Percentiles rank a stretch among this genome's conserved stretches.
phyloP scores from a whole-genome alignment of 2,888 invertebrate genomes.

The Gandaritis pyraliata region DNA sequence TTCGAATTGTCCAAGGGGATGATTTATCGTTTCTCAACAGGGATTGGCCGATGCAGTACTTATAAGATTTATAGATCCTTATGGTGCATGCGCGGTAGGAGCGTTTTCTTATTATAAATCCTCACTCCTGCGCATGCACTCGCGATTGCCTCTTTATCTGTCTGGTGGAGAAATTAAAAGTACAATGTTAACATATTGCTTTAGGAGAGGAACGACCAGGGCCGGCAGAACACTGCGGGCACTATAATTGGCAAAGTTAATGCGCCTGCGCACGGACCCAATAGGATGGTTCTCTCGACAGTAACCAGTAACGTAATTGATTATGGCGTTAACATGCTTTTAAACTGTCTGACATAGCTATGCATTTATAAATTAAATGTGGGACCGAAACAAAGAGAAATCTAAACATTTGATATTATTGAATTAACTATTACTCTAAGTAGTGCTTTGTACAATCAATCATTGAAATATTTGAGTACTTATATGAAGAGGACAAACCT shows the following conservation, averaged over 20 bases:
- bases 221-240: slow-evolving; percentile 58
- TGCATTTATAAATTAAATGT: not conserved
- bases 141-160: slow-evolving; percentile 75
- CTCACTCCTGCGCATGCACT: slow-evolving; percentile 79
- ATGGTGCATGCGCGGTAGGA: slow-evolving; percentile 82
- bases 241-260: slow-evolving; percentile 70
- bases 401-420: no score
- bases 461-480: no score
- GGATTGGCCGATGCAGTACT: slow-evolving; percentile 83
- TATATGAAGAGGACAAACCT: no score
- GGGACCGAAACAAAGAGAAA: no score
- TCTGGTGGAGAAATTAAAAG: slow-evolving; percentile 77
- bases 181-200: slow-evolving; percentile 79
- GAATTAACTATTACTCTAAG: no score
- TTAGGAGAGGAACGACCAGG: slow-evolving; percentile 52
- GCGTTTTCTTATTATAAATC: slow-evolving; percentile 83
- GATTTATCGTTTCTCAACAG: slow-evolving; percentile 84
- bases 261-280: slow-evolving; percentile 36
- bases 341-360: slow-evolving; percentile 12
- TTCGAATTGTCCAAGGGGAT: slow-evolving; percentile 77
- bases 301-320: slow-evolving; percentile 45
- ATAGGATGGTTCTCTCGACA: slow-evolving; percentile 21
- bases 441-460: no score
- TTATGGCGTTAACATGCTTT: slow-evolving; percentile 47
- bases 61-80: slow-evolving; percentile 81